Evolutionary conservation across 2,113 vertebrate genomes (phyloP).

Genomic region (Petaurus breviceps): DNA sequence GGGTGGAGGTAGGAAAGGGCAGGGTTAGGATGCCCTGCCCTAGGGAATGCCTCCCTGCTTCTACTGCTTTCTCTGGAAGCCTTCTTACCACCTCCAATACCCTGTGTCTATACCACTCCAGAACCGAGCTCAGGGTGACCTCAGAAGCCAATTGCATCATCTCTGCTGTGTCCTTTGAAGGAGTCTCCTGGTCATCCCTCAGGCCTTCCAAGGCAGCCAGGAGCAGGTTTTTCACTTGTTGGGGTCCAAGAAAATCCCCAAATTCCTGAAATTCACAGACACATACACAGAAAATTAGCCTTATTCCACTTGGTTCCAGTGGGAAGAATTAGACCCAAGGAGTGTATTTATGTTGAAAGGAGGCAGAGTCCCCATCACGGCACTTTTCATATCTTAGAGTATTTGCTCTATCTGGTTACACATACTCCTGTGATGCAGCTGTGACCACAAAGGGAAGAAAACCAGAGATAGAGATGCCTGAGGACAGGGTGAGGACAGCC

Average conservation of each 20-base stretch:
- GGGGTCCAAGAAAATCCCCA: conserved; percentile 74
- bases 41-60: background rate
- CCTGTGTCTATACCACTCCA: conserved; percentile 74
- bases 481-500: background rate
- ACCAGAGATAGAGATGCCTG: background rate
- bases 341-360: background rate
- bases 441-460: background rate
- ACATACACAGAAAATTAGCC: background rate
- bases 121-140: conserved; percentile 68
- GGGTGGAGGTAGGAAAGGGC: background rate
- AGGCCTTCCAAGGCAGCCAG: conserved; percentile 74
- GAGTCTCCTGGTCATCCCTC: conserved; percentile 41
- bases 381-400: background rate
- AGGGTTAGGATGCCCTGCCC: background rate
- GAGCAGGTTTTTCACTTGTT: conserved; percentile 77
- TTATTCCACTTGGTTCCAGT: background rate
- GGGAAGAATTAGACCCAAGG: background rate
- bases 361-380: background rate
- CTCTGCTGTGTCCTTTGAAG: conserved; percentile 24
- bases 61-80: background rate
- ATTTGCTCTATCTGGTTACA: background rate
- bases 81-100: conserved; percentile 73
- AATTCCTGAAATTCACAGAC: conserved; percentile 71
- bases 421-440: background rate
- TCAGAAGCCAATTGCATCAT: conserved; percentile 66